Conservation (phyloP, 2,113 vertebrate genomes). For the Elephas maximus region DNA sequence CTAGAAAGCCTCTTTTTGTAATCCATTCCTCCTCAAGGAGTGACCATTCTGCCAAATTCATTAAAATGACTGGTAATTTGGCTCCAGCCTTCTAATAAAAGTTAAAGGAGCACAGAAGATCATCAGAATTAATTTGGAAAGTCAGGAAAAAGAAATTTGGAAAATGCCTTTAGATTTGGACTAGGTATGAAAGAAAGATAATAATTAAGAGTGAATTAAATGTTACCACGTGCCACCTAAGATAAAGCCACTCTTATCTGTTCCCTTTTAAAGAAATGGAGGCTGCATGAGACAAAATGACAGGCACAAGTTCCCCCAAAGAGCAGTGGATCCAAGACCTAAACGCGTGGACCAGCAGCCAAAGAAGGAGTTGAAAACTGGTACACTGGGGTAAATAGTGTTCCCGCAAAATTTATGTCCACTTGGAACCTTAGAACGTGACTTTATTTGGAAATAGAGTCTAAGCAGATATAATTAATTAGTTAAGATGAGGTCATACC, state of each 20-base stretch:
- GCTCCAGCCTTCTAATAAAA: not conserved
- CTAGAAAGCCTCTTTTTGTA: not conserved
- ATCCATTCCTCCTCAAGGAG: not conserved
- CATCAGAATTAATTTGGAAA: slow-evolving; percentile 4
- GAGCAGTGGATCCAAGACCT: not conserved
- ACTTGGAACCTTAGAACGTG: not conserved
- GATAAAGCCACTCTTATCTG: not conserved
- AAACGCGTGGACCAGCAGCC: not conserved
- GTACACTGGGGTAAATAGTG: not conserved
- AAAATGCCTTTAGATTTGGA: not conserved
- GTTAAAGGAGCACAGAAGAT: not conserved
- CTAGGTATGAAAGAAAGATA: not conserved
- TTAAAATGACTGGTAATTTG: not conserved
- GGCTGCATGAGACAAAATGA: not conserved
- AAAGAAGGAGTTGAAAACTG: not conserved
- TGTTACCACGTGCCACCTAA: not conserved
- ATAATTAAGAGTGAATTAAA: not conserved
- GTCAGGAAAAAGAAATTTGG: not conserved
- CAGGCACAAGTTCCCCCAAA: not conserved
- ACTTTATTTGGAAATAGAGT: slow-evolving; percentile 16
- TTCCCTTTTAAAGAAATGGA: not conserved
- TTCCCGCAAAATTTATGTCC: not conserved
- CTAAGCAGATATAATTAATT: slow-evolving; percentile 10
- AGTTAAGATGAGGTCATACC: not conserved
- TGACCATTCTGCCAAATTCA: not conserved